phyloP scores from a whole-genome alignment of 2,888 invertebrate species.

The Corythucha ciliata region DNA sequence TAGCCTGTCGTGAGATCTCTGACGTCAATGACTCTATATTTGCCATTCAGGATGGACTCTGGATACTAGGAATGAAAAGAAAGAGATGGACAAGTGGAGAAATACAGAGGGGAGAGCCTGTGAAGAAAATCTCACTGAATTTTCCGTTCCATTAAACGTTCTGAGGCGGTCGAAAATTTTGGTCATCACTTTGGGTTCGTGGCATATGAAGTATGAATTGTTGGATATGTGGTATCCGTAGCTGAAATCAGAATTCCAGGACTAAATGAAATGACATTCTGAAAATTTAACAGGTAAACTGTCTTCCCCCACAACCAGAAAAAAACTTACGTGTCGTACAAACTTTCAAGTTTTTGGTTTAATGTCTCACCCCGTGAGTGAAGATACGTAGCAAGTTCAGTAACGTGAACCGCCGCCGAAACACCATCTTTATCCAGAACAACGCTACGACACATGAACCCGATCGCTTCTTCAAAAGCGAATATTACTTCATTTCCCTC shows the following conservation, averaged over 20 bases:
- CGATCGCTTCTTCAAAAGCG: constrained; percentile 98
- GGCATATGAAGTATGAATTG: constrained; percentile 84
- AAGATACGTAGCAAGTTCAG: constrained; percentile 66
- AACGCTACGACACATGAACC: constrained; percentile 83
- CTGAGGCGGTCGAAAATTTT: constrained; percentile 74
- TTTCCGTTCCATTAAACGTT: constrained; percentile 52
- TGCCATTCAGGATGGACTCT: constrained; percentile 50
- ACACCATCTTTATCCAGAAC: constrained; percentile 97
- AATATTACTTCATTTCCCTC: constrained; percentile 72
- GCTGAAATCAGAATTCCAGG: constrained; percentile 40
- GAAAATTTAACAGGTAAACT: no score
- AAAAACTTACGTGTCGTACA: constrained; percentile 57
- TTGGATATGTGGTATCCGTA: constrained; percentile 84
- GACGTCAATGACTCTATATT: constrained; percentile 56
- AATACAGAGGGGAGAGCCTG: neutral
- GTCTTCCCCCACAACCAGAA: neutral
- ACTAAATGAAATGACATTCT: neutral
- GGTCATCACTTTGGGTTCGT: constrained; percentile 58
- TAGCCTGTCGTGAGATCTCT: constrained; percentile 85
- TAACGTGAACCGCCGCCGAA: constrained; percentile 70
- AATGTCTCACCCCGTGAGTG: constrained; percentile 49
- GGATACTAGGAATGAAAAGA: constrained; percentile 56
- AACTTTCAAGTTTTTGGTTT: constrained; percentile 54
- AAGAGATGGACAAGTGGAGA: neutral
- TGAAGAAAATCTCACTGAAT: constrained; percentile 47